Evolutionary conservation across 2,113 vertebrate species (phyloP), one percentile per base, ranked within the genome.

Genomic region (Phalacrocorax pelagicus): DNA sequence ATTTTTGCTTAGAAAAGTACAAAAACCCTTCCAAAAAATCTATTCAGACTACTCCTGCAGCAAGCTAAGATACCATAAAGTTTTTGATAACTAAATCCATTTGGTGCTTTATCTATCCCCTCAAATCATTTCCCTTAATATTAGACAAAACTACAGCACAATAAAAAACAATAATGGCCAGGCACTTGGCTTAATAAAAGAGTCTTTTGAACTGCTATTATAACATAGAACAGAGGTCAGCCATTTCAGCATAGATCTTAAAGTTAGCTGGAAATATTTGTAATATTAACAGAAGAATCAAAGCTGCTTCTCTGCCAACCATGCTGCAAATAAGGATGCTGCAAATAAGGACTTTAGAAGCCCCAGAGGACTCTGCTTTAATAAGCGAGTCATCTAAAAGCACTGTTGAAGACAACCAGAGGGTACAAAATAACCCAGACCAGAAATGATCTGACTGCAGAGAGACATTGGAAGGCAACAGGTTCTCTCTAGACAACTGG

Each of bases 71-170:
- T 36, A 67, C 47, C 71, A 36, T 94, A 67, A 96, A 66, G 70
- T 85, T 94, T 95, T 95, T 95, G 91, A 97, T 96, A 96, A 86
- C 95, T 95, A 95, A 96, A 97, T 96, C 92, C 67, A 86, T 97
- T 97, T 91, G 71, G 63, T 91, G 71, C 61, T 95, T 94, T 91
- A 95, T 96, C 36, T 94, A 29, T 83, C 4, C 12, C 46, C 46
- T 96, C 79, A 93, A 85, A 93, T 95, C 1, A 83, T 93, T 96
- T 97, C 63, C 81, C 83, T 95, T 91, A 83, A 93, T 96, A 93
- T 94, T 88, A 90, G 75, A 74, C 55, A 81, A 93, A 93, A 96
- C 87, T 96, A 83, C 38, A 94, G 81, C 81, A 94, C 89, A 96
- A 86, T 97, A 96, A 97, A 96, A 97, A 95, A 78, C 84, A 96